phyloP scores from a whole-genome alignment of 2,888 invertebrate species.

The Desoria tigrina region DNA sequence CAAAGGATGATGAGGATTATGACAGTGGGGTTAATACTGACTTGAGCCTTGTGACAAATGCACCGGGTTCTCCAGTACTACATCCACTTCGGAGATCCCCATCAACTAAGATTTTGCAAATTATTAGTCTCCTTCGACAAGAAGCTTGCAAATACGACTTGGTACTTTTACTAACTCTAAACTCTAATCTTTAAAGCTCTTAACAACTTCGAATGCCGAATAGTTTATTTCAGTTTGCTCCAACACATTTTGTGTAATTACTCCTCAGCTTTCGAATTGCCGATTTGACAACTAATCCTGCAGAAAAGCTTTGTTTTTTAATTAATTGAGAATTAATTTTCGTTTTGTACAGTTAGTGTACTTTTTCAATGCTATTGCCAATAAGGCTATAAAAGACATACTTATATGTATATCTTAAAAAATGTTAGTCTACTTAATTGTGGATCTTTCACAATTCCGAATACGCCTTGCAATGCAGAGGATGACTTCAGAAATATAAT shows the following conservation, averaged over 20 bases:
- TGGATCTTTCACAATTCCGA: too few species aligned
- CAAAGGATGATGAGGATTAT: slow-evolving; percentile 44
- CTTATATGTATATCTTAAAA: too few species aligned
- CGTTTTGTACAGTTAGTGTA: too few species aligned
- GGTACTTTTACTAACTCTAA: slow-evolving; percentile 43
- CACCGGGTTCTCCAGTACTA: slow-evolving; percentile 46
- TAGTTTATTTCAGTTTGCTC: not conserved
- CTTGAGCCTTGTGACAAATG: slow-evolving; percentile 48
- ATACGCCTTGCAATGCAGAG: too few species aligned
- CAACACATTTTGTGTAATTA: not conserved
- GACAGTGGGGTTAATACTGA: slow-evolving; percentile 51
- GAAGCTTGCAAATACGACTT: slow-evolving; percentile 52
- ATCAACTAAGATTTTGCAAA: slow-evolving; percentile 51
- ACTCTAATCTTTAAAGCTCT: not conserved
- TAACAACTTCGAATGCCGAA: not conserved
- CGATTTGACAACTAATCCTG: too few species aligned
- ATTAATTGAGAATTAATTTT: too few species aligned
- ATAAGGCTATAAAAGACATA: too few species aligned
- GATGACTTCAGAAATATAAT: too few species aligned
- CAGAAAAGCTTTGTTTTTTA: too few species aligned
- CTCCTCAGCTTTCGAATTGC: not conserved
- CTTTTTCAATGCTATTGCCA: too few species aligned
- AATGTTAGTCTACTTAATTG: too few species aligned
- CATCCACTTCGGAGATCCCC: slow-evolving; percentile 42
- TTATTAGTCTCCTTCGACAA: slow-evolving; percentile 50